Percentiles rank a stretch among this genome's conserved stretches.
Evolutionary conservation across 2,113 vertebrate species (phyloP).

Genomic region (Campylomormyrus tamandua): DNA sequence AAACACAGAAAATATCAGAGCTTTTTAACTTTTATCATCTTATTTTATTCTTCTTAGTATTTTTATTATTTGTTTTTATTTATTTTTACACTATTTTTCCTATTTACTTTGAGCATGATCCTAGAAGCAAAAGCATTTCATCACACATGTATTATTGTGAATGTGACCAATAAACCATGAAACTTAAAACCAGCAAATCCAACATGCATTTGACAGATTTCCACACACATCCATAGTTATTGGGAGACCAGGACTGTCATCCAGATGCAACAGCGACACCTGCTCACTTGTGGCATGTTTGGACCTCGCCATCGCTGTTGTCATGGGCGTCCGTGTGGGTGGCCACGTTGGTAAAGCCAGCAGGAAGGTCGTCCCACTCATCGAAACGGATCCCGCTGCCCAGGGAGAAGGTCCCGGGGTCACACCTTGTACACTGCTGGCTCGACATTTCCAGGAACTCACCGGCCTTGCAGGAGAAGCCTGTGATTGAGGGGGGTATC

Average conservation of each 20-base stretch:
- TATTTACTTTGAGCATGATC: neutral
- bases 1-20: neutral
- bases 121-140: neutral
- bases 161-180: neutral
- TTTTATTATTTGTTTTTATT: neutral
- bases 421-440: slow-evolving; percentile 85
- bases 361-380: slow-evolving; percentile 85
- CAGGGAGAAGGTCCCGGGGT: slow-evolving; percentile 83
- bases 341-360: slow-evolving; percentile 84
- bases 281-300: neutral
- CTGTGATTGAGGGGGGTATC: neutral
- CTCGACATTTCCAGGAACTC: slow-evolving; percentile 94
- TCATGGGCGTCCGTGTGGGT: slow-evolving; percentile 73
- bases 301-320: neutral
- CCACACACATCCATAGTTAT: neutral
- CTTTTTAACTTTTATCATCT: neutral
- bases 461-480: slow-evolving; percentile 83
- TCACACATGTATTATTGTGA: neutral
- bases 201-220: neutral
- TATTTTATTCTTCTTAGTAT: neutral
- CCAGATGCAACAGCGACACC: neutral
- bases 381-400: slow-evolving; percentile 93
- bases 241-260: neutral
- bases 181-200: neutral
- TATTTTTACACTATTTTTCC: neutral